phyloP scores from a whole-genome alignment of 1,140 invertebrate genomes.

The Drosophila pandora region DNA sequence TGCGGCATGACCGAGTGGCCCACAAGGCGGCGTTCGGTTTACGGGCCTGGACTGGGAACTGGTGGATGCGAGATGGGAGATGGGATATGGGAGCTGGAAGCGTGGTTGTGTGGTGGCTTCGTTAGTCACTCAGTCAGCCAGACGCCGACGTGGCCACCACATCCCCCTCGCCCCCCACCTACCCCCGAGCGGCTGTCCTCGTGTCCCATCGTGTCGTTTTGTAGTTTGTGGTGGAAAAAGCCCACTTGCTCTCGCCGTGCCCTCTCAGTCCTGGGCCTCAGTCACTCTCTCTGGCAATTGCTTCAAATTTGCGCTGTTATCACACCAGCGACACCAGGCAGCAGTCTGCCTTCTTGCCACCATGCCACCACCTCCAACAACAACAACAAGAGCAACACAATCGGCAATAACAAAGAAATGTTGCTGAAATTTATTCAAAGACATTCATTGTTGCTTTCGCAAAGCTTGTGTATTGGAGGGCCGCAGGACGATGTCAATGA shows the following conservation, averaged over 20 bases:
- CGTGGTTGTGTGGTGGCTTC: slow-evolving; percentile 63
- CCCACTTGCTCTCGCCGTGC: slow-evolving; percentile 52
- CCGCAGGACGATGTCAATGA: slow-evolving; percentile 39
- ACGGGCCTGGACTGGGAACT: not conserved
- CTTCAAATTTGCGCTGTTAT: slow-evolving; percentile 69
- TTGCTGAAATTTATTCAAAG: slow-evolving; percentile 63
- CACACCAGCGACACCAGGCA: slow-evolving; percentile 51
- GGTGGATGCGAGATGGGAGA: not conserved
- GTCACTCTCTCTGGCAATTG: slow-evolving; percentile 26
- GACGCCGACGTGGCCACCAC: slow-evolving; percentile 45
- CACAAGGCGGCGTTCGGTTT: slow-evolving; percentile 54
- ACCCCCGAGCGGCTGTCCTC: slow-evolving; percentile 31
- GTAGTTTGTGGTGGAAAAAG: slow-evolving; percentile 73
- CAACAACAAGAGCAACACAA: slow-evolving; percentile 21
- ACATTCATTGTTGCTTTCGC: slow-evolving; percentile 61
- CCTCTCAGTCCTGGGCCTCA: slow-evolving; percentile 4
- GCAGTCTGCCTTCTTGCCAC: not conserved
- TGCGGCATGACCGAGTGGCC: slow-evolving; percentile 80
- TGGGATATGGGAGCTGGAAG: not conserved
- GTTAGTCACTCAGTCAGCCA: slow-evolving; percentile 52
- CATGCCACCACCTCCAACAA: slow-evolving; percentile 13
- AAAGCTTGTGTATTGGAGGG: slow-evolving; percentile 45
- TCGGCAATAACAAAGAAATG: slow-evolving; percentile 67
- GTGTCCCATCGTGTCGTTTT: slow-evolving; percentile 34
- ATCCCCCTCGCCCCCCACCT: not conserved